These are phyloP conservation scores for Tauraco erythrolophus DNA, from an alignment of 2,113 vertebrate genomes.

Conservation along the genomic window DNA sequence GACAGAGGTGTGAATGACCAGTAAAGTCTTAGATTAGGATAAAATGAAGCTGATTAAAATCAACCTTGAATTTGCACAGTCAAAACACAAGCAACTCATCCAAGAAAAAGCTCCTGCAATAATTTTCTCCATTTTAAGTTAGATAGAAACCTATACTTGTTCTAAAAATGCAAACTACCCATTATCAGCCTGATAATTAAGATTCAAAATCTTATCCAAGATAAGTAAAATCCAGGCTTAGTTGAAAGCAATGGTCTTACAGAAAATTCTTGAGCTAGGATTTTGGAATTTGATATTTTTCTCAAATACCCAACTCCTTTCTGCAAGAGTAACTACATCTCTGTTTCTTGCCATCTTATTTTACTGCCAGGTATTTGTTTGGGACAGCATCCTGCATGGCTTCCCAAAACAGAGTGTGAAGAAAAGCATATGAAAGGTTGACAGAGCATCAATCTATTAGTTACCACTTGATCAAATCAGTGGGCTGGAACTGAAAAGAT, in stretches of 20 bases:
- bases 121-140: neutral
- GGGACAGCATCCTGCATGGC: neutral
- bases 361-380: neutral
- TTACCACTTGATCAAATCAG: constrained; percentile 1
- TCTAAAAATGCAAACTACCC: neutral
- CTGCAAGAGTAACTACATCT: neutral
- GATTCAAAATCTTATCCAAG: neutral
- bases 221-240: neutral
- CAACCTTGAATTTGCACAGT: neutral
- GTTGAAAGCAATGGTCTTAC: neutral
- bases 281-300: neutral
- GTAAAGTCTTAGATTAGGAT: neutral
- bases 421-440: neutral
- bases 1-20: neutral
- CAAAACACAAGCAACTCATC: neutral
- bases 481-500: constrained; percentile 48
- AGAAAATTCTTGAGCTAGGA: neutral
- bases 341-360: neutral
- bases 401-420: neutral
- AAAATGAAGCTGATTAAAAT: neutral
- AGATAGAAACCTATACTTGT: neutral
- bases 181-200: neutral
- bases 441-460: neutral
- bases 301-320: neutral
- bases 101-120: neutral